Base-by-base conservation (phyloP, 2,888 invertebrate genomes). In the Zonitis immaculata region DNA sequence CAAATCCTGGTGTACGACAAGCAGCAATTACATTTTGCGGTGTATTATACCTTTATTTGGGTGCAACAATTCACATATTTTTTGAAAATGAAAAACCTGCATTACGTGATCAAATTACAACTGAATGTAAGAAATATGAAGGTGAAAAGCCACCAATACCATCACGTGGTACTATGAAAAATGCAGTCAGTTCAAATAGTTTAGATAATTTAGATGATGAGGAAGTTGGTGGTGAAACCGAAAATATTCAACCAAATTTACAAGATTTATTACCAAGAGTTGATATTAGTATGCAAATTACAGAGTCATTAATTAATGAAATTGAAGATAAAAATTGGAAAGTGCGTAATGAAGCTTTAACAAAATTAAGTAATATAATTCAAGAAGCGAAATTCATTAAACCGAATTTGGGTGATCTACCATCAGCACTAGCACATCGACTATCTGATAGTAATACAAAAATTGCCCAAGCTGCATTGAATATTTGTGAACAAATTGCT, bases 301-400 rank as follows among this genome's bases (percentile, higher is more conserved):
- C 92, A 0, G 90, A 91, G 62, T 76, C 85, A 0, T 76, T 96
- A 1, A 76, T 95, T 3, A 84, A 82, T 6, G 92, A 95, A 74
- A 80, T 95, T 62, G 81, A 84, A 18, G 93, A 95, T 73, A 94
- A 92, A 75, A 92, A 92, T 76, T 97, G 96, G 96, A 96, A 96
- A 80, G 87, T 87, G 61, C 80, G 90, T 52, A 86, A 85, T 63
- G 90, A 91, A 75, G 89, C 84, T 0, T 70, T 91, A 16, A 83
- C 82, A 60, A 89, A 89, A 75, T 77, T 93, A 12, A 83, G 80
- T 51, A 80, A 79, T 1, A 85, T 93, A 39, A 78, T 94, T 28
- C 81, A 77, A 14, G 90, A 87, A 48, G 87, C 90, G 0, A 87
- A 89, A 61, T 84, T 89, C 7, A 91, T 97, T 58, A 91, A 90